phyloP scores from a whole-genome alignment of 2,888 invertebrate species.

The Archaeoteleia sp. region DNA sequence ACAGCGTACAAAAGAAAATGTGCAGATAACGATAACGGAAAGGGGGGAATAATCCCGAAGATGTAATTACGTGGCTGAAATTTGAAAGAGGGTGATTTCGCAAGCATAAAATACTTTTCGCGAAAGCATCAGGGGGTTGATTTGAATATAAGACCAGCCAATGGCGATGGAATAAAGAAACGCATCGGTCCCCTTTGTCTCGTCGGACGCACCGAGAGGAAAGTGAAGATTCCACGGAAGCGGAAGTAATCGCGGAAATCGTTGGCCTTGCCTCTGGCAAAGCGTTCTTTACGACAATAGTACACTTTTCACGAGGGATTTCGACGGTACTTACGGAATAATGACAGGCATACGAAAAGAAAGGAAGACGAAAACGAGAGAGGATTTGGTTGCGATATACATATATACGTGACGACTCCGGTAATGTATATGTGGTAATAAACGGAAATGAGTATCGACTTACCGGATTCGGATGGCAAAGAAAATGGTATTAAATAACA shows the following conservation, averaged over 20 bases:
- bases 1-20: too few species aligned
- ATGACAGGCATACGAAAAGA: conserved; percentile 57
- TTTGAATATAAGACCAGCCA: conserved; percentile 45
- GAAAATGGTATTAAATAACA: conserved; percentile 30
- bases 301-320: conserved; percentile 56
- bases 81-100: conserved; percentile 21
- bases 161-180: conserved; percentile 37
- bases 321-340: conserved; percentile 55
- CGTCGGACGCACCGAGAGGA: conserved; percentile 35
- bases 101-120: conserved; percentile 39
- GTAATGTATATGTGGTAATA: conserved; percentile 32
- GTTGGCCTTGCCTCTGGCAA: conserved; percentile 54
- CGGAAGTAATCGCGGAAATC: conserved; percentile 66
- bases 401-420: conserved; percentile 18
- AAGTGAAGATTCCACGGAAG: conserved; percentile 55
- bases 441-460: conserved; percentile 48
- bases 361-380: conserved; percentile 26
- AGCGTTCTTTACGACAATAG: conserved; percentile 57
- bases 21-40: too few species aligned
- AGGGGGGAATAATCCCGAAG: conserved; percentile 2
- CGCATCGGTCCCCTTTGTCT: conserved; percentile 9
- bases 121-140: conserved; percentile 38
- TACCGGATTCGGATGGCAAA: conserved; percentile 30
- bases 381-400: conserved; percentile 42
- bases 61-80: conserved; percentile 19